Evolutionary conservation across 2,797 vertebrate species (phyloP).

Genomic region (Remorina albescens): DNA sequence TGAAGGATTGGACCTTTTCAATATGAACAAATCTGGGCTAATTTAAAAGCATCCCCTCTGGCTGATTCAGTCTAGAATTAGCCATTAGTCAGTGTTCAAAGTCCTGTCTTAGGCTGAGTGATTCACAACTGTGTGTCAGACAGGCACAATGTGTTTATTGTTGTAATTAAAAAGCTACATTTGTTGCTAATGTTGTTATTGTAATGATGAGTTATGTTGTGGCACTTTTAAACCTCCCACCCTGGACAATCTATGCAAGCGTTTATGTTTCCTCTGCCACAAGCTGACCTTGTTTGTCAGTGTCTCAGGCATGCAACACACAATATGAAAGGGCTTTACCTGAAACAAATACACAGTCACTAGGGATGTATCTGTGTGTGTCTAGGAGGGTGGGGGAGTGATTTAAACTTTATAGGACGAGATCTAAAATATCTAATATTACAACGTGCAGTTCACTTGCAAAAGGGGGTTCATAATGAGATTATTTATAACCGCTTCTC

Average conservation of each 20-base stretch:
- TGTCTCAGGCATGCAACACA: background rate
- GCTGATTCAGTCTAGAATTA: background rate
- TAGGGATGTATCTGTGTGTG: background rate
- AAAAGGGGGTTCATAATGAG: background rate
- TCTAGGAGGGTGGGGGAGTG: background rate
- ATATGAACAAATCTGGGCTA: background rate
- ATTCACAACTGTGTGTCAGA: background rate
- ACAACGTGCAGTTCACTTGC: background rate
- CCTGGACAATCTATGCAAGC: background rate
- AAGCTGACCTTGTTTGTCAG: background rate
- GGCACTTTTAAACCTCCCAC: too few relatives aligned
- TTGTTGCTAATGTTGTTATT: background rate
- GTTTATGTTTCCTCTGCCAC: too few relatives aligned
- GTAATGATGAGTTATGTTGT: background rate
- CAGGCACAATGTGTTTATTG: background rate
- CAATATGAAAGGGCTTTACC: background rate
- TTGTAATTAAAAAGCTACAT: too few relatives aligned
- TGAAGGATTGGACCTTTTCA: background rate
- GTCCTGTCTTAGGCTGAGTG: background rate
- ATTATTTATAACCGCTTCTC: background rate
- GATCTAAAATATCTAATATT: conserved; percentile 8
- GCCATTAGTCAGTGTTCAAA: background rate
- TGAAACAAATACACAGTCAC: too few relatives aligned
- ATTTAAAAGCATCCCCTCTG: background rate
- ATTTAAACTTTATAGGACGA: background rate